Conservation (phyloP, 1,140 invertebrate species). For the Drosophila kepulauana region DNA sequence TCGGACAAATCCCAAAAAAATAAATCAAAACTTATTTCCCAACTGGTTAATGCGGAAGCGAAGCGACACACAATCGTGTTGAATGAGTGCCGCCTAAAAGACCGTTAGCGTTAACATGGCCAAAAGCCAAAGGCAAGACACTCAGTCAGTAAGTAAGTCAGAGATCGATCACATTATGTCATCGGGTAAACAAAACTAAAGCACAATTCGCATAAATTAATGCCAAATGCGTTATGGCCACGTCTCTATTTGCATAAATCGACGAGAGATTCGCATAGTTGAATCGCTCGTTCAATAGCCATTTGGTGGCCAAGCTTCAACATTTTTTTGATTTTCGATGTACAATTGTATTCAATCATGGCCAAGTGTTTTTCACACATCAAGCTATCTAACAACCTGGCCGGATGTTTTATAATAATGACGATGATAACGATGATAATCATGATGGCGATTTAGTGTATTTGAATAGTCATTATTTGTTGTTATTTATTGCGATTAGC, state of each 20-base stretch:
- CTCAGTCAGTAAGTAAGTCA: not conserved
- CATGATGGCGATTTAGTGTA: conserved; percentile 32
- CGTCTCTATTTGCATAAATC: conserved; percentile 54
- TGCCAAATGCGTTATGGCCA: conserved; percentile 8
- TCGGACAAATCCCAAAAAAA: conserved; percentile 32
- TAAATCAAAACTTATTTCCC: conserved; percentile 4
- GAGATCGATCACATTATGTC: conserved; percentile 56
- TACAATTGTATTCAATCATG: conserved; percentile 61
- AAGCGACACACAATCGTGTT: conserved; percentile 48
- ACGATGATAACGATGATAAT: conserved; percentile 22
- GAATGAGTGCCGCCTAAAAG: conserved; percentile 55
- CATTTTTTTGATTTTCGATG: not conserved
- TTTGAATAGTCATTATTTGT: conserved; percentile 58
- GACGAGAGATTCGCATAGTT: conserved; percentile 38
- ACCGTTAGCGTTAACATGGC: conserved; percentile 48
- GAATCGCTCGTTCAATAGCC: not conserved
- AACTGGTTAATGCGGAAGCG: conserved; percentile 75
- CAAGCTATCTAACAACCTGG: conserved; percentile 20
- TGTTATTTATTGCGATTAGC: conserved; percentile 60
- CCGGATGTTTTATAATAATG: conserved; percentile 64
- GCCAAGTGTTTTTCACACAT: conserved; percentile 73
- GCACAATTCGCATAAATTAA: conserved; percentile 54
- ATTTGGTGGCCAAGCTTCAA: conserved; percentile 8
- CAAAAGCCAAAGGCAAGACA: conserved; percentile 19
- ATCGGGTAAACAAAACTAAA: conserved; percentile 45